Evolutionary conservation across 2,797 vertebrate species (phyloP), one percentile per base, ranked within the genome.

Genomic region (Gallirallus australis): DNA sequence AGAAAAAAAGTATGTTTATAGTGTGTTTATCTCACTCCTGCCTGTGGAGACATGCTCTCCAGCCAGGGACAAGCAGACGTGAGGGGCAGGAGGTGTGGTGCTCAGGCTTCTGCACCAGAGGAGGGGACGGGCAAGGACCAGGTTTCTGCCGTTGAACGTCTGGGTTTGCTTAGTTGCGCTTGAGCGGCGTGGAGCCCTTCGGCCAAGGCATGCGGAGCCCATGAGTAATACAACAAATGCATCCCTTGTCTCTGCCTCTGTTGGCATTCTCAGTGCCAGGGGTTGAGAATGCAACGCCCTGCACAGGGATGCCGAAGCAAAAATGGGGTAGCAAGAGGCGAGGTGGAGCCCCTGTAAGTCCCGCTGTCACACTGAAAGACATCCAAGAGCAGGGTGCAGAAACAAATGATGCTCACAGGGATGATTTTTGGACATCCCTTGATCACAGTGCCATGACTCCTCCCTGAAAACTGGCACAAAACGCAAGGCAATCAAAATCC

Each of bases 151-250:
- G 3, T 57, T 73, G 82, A 50, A 61, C 9, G 16, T 52, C n/a
- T 21, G 21, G 6, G 52, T 96, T 98, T 97, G 64, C 88, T 97
- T 90, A 85, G 86, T 56, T 90, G 66, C 31, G 50, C 97, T 95
- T 8, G 33, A 61, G 84, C 20, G 88, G 52, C n/a, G 48, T 61
- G 2, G 82, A 86, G 61, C 68, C 47, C 35, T 39, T 56, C 42
- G 19, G 68, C 63, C 92, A 61, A 88, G 83, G 28, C 4, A 7
- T 56, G 56, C 12, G 12, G 37, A 72, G 56, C 65, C 52, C 8
- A 1, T 94, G 75, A 88, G 59, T 70, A 90, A 94, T 35, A 72
- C 85, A 80, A 83, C 25, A 84, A 95, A 94, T 1, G 9, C 1
- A 3, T 82, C 80, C 27, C 80, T 92, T 85, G 69, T 93, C 66